Percentiles rank a stretch among this genome's conserved stretches.
Evolutionary conservation across 2,888 invertebrate genomes (phyloP).

Genomic region (Harmothoe impar): DNA sequence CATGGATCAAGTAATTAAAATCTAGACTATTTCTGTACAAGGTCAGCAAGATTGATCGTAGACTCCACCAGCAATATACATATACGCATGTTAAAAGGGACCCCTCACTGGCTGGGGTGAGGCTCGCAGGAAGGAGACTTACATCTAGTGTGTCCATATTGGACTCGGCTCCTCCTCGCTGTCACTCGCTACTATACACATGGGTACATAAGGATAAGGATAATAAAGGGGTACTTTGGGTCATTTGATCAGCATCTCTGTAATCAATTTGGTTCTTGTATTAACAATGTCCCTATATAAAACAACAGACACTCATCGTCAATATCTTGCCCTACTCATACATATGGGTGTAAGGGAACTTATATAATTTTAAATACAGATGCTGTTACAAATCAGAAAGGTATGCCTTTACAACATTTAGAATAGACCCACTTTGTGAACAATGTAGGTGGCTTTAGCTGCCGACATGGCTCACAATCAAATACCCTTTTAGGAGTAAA

Average conservation of each 20-base stretch:
- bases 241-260: constrained; percentile 53
- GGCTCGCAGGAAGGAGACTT: constrained; percentile 5
- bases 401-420: no score
- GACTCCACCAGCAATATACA: constrained; percentile 13
- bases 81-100: background rate
- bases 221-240: constrained; percentile 48
- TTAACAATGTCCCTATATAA: background rate
- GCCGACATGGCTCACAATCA: no score
- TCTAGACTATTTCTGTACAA: constrained; percentile 38
- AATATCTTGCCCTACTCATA: no score
- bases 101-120: background rate
- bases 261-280: background rate
- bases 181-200: background rate
- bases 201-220: background rate
- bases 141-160: constrained; percentile 16
- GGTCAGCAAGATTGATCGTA: background rate
- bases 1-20: constrained; percentile 41
- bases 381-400: no score
- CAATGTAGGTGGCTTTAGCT: no score
- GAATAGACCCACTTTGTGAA: no score
- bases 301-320: no score
- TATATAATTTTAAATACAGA: no score
- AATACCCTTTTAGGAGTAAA: no score
- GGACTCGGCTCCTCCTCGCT: background rate
- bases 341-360: no score